Conservation (phyloP, 2,113 vertebrate genomes). For the human region DNA sequence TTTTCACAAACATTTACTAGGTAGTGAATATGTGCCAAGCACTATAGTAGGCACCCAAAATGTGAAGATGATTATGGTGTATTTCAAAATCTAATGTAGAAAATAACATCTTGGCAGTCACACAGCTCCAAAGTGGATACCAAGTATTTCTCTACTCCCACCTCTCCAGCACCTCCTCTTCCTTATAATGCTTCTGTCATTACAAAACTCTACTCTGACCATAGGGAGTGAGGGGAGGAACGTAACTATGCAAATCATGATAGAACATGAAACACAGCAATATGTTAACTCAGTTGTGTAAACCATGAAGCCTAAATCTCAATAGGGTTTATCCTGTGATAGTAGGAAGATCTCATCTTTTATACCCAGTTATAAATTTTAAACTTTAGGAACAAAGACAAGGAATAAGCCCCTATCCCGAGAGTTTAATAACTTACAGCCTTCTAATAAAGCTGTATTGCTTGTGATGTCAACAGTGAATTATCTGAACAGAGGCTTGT, state of each 20-base stretch:
- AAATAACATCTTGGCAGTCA: neutral
- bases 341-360: neutral
- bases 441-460: neutral
- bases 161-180: neutral
- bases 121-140: neutral
- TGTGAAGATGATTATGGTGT: neutral
- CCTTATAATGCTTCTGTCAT: neutral
- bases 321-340: neutral
- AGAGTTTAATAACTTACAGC: neutral
- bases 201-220: neutral
- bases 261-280: neutral
- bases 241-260: neutral
- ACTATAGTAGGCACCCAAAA: neutral
- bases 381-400: neutral
- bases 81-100: neutral
- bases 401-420: neutral
- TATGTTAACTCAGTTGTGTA: neutral
- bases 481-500: neutral
- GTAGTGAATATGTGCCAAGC: neutral
- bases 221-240: neutral
- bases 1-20: neutral
- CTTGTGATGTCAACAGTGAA: neutral
- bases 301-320: neutral
- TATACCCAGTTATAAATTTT: neutral
- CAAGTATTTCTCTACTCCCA: neutral